Evolutionary conservation across 1,140 invertebrate genomes (phyloP), one percentile per base, ranked within the genome.

Genomic region (Bombus waltoni): DNA sequence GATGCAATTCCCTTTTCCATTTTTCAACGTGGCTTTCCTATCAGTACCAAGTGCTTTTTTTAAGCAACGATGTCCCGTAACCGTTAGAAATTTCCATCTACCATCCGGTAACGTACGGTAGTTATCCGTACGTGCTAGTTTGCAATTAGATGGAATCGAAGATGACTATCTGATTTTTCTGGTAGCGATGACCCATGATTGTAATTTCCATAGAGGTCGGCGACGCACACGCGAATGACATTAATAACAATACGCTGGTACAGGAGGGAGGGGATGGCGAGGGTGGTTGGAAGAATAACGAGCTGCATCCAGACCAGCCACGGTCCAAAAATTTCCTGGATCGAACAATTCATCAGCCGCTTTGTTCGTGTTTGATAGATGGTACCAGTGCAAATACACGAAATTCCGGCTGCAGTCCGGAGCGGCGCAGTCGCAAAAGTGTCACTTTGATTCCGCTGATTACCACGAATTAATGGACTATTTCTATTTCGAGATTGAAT

Each of bases 361-460:
- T 91, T 91, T 91, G 90, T 91, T 89, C 84, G 42, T 66, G 80
- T 78, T 91, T 91, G 86, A 91, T 91, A 87, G 90, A 89, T 91
- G 87, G 82, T 59, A 85, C 38, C 79, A 81, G 32, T 65, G 83
- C 59, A 87, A 90, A 90, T 85, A 80, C 78, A 76, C 83, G 89
- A 81, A 72, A 89, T 88, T 88, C 85, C 81, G 65, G 42, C 68
- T 22, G 65, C 28, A 15, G 4, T 32, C 13, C 40, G 10, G 18
- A 40, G 40, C 38, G 15, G 38, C 81, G 83, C 72, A 75, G 77
- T 59, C 77, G 81, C 87, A 71, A 83, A 88, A 85, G 82, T 80
- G 78, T 89, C 90, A 86, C 85, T 86, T 70, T 74, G 82, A 88
- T 91, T 91, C 87, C 82, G 65, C 42, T 80, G 87, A 88, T 88